A percentile compares a stretch with the other conserved stretches of the same genome.
Conservation (phyloP, 2,113 vertebrate species). For the Mesocricetus auratus region DNA sequence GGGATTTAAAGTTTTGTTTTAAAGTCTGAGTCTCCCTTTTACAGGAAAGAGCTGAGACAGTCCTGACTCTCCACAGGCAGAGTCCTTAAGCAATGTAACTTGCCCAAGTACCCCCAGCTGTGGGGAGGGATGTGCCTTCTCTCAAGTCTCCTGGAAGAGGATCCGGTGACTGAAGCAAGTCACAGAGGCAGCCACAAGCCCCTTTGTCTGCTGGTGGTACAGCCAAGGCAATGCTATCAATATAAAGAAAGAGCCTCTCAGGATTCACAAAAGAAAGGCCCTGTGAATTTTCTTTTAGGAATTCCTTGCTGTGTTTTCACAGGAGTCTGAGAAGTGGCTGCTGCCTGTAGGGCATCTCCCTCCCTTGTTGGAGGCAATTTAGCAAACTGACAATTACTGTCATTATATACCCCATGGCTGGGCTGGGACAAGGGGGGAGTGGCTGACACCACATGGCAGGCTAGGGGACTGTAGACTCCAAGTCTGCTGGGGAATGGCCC, state of each 20-base stretch:
- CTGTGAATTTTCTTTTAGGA: slow-evolving; percentile 20
- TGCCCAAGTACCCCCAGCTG: neutral
- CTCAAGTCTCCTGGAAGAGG: neutral
- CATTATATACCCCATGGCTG: neutral
- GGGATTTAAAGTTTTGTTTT: neutral
- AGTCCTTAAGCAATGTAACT: neutral
- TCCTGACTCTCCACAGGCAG: neutral
- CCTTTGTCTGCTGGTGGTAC: neutral
- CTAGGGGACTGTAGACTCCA: neutral
- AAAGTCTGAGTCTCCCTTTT: neutral
- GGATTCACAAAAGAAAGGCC: neutral
- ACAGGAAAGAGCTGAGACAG: neutral
- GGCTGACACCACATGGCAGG: slow-evolving; percentile 20
- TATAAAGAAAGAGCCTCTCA: neutral
- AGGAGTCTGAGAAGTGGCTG: slow-evolving; percentile 72
- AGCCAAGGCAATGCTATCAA: neutral
- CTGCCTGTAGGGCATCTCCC: slow-evolving; percentile 69
- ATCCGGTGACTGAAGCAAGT: neutral
- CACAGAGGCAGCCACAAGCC: neutral
- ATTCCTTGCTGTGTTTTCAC: slow-evolving; percentile 20
- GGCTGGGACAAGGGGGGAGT: neutral
- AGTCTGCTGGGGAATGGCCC: neutral
- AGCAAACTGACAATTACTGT: slow-evolving; percentile 65
- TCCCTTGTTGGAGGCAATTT: slow-evolving; percentile 62
- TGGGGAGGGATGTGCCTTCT: too few species aligned